Conservation (phyloP, 2,888 invertebrate genomes). For the Lochmaea crataegi region DNA sequence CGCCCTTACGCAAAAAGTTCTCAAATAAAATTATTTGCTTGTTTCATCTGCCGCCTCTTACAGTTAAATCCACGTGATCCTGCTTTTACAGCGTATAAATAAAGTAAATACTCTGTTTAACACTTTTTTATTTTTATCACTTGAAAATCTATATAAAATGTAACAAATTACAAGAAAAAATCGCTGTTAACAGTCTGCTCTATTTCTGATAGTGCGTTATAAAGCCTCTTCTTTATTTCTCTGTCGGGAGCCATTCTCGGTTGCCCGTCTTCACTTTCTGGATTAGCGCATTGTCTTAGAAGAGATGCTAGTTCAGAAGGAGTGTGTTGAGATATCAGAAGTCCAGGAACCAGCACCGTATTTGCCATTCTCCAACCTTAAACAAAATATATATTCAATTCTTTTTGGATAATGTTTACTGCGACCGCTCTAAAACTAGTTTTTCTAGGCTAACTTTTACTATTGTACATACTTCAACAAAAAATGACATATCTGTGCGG, state of each 20-base stretch:
- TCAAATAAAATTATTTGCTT: no score
- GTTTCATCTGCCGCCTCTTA: no score
- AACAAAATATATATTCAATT: not conserved
- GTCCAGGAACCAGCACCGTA: slow-evolving; percentile 71
- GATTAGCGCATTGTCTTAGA: slow-evolving; percentile 72
- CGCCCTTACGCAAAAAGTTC: no score
- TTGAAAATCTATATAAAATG: slow-evolving; percentile 16
- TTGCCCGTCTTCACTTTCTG: slow-evolving; percentile 64
- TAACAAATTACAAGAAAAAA: slow-evolving; percentile 51
- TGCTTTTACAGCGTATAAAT: no score
- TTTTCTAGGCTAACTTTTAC: no score
- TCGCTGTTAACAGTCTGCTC: slow-evolving; percentile 61
- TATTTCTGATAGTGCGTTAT: slow-evolving; percentile 68
- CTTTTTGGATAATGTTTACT: no score
- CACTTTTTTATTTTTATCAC: not conserved
- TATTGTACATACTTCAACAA: no score
- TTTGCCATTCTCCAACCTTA: slow-evolving; percentile 70
- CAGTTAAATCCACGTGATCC: no score
- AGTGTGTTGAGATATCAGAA: slow-evolving; percentile 71
- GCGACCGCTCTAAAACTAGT: no score
- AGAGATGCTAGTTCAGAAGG: slow-evolving; percentile 70
- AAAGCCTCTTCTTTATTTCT: slow-evolving; percentile 67
- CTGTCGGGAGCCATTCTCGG: slow-evolving; percentile 66
- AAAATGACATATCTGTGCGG: no score
- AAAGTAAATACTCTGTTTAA: not conserved